Evolutionary conservation across 2,797 vertebrate species (phyloP), one percentile per base, ranked within the genome.

Genomic region (Chelon labrosus): DNA sequence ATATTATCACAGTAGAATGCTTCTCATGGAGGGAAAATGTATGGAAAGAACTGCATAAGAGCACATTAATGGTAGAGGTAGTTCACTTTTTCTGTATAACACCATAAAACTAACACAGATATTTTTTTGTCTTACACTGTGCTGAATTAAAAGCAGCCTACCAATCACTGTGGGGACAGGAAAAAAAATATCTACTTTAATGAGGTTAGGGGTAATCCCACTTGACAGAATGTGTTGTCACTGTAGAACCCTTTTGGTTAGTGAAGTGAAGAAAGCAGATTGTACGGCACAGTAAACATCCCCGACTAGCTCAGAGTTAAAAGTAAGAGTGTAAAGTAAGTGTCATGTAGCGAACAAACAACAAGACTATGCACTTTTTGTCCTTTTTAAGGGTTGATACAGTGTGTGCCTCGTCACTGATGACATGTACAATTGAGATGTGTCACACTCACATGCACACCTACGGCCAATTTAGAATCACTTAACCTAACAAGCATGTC

Each of bases 151-250:
- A n/a, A 8, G 5, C 37, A 19, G 7, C 1, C 41, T 27, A 63
- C 0, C 20, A 20, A 22, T 64, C 38, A 25, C 19, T 31, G 20
- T 25, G 39, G 10, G 13, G 37, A 49, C 14, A 6, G 7, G 19
- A 17, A 54, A 7, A 54, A 7, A 39, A 39, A 46, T 19, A 46
- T 3, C 5, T 27, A 3, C 35, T 62, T 58, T 66, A 39, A 69
- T 73, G 55, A 73, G 13, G 17, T 61, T 53, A 9, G 25, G 5
- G 11, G 42, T 61, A 56, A 83, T 57, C 44, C 20, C 16, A 46
- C 37, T 52, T 52, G 46, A 62, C 37, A 44, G 14, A 50, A 37
- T 67, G 20, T 51, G 61, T 53, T 72, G 44, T 72, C 46, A 67
- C 42, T 51, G 51, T n/a, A 51, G 35, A 11, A 52, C 20, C 37